Percentiles rank a stretch among this genome's conserved stretches.
These are phyloP conservation scores for Oxyteleia sp. DNA, from an alignment of 2,888 invertebrate species.

Conservation along the genomic window DNA sequence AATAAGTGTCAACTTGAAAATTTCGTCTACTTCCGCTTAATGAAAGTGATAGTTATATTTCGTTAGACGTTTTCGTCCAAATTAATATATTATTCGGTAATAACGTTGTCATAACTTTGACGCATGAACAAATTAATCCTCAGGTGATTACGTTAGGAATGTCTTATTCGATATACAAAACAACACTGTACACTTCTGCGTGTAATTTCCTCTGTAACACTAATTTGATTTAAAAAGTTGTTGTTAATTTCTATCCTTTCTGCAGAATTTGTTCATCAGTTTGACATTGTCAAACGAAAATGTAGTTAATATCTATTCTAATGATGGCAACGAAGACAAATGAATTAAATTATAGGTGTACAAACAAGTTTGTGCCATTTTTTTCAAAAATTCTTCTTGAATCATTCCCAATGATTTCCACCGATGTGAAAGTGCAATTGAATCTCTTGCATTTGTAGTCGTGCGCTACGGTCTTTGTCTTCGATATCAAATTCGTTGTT, in stretches of 20 bases:
- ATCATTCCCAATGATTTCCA: too few species aligned
- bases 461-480: too few species aligned
- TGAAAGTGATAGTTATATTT: constrained; percentile 8
- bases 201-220: constrained; percentile 60
- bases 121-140: too few species aligned
- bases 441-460: too few species aligned
- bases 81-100: constrained; percentile 52
- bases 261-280: constrained; percentile 51
- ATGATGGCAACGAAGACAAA: constrained; percentile 29
- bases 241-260: constrained; percentile 50
- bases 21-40: too few species aligned
- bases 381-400: too few species aligned
- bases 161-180: constrained; percentile 47
- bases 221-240: constrained; percentile 62
- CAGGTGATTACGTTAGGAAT: too few species aligned
- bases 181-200: constrained; percentile 39
- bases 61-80: neutral
- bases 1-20: neutral
- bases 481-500: too few species aligned
- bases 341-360: too few species aligned
- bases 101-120: too few species aligned
- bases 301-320: constrained; percentile 49
- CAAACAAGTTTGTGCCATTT: too few species aligned
- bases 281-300: constrained; percentile 42
- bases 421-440: too few species aligned